A percentile compares a stretch with the other conserved stretches of the same genome.
Evolutionary conservation across 2,888 invertebrate species (phyloP).

Genomic region (Eilema depressum): DNA sequence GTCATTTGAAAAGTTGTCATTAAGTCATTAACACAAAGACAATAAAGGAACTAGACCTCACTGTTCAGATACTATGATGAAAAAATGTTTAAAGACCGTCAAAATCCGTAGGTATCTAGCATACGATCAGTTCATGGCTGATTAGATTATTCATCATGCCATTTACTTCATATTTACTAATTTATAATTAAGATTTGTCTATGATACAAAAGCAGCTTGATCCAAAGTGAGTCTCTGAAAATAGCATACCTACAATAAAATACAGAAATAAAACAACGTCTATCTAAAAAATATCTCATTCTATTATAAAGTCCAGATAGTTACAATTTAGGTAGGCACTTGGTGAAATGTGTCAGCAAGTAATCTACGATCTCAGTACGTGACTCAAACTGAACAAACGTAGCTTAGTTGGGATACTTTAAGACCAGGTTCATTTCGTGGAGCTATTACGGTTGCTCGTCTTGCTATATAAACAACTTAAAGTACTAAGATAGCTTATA

Average conservation of each 20-base stretch:
- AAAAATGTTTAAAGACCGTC: no score
- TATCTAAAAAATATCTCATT: not conserved
- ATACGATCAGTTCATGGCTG: no score
- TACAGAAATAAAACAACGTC: not conserved
- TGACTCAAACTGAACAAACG: conserved; percentile 8
- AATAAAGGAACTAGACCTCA: no score
- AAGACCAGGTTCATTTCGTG: conserved; percentile 8
- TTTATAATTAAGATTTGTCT: no score
- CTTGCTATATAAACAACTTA: not conserved
- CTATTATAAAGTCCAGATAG: not conserved
- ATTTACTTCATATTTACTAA: no score
- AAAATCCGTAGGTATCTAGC: no score
- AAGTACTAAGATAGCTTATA: not conserved
- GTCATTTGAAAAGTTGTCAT: no score
- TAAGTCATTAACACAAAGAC: no score
- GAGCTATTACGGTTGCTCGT: not conserved
- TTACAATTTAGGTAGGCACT: not conserved
- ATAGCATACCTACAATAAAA: not conserved
- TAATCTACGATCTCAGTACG: conserved; percentile 11
- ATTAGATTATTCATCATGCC: no score
- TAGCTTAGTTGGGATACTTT: conserved; percentile 9
- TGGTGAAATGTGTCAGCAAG: conserved; percentile 1
- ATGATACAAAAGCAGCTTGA: no score
- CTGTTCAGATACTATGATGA: no score
- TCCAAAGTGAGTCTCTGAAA: not conserved